Evolutionary conservation across 2,113 vertebrate genomes (phyloP), one percentile per base, ranked within the genome.

Genomic region (Haemorhous mexicanus): DNA sequence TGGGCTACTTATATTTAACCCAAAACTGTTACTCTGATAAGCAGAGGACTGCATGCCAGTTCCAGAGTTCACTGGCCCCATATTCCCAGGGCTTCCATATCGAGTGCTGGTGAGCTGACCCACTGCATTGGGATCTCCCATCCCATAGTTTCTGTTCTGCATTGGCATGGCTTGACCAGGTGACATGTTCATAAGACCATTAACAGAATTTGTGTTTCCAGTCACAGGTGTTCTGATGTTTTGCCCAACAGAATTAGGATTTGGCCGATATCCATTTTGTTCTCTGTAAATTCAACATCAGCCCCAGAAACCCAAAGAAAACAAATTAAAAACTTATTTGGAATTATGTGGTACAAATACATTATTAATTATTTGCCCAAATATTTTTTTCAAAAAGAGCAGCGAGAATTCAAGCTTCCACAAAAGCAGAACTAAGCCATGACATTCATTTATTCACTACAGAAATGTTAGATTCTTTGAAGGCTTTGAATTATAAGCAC

Each of bases 1-100:
- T 21, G 99, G 99, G 73, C 99, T 99, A 22, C 97, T 99, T 97
- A 99, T 98, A 80, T 93, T 98, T 96, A 99, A 97, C 11, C 98
- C 98, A 5, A 99, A 99, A 43, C 64, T 98, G 79, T 72, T 98
- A 89, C 95, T 98, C 72, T 99, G 99, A 88, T 99, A 99, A 59
- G 98, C 98, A 79, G 98, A 96, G 43, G 99, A 98, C 87, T 98
- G 98, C 91, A 98, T 91, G 81, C 94, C 95, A 0, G 97, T 80
- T 49, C 90, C 98, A 16, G 97, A 90, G 68, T 91, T 98, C 84
- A 96, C 19, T 7, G 97, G 76, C 21, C 95, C 95, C 33, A 97
- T 81, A 72, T 52, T 98, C 47, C 96, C 89, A 50, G 97, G 88
- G 68, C 96, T 81, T 52, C 96, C 96, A 4, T 98, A 98, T n/a